Evolutionary conservation across 1,140 invertebrate species (phyloP).

Genomic region (Cotesia typhae): DNA sequence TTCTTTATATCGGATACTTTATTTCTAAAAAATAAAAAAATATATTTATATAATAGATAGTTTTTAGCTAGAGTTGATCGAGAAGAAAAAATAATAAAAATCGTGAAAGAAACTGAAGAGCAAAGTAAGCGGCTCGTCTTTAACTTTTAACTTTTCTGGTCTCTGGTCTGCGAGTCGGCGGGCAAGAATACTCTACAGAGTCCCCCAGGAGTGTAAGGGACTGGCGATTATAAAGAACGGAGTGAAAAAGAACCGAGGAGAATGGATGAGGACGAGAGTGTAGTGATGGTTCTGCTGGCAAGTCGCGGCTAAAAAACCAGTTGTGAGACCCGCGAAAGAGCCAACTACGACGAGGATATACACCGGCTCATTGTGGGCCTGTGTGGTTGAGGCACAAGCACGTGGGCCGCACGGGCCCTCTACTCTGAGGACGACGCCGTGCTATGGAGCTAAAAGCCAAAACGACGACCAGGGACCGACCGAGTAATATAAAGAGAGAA

Average conservation of each 20-base stretch:
- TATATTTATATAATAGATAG: constrained; percentile 18
- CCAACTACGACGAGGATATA: constrained; percentile 44
- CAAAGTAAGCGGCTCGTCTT: neutral
- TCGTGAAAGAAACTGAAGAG: neutral
- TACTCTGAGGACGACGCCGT: constrained; percentile 30
- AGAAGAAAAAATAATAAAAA: neutral
- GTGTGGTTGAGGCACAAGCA: constrained; percentile 46
- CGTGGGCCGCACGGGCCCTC: constrained; percentile 62
- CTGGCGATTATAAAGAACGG: constrained; percentile 65
- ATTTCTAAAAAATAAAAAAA: too few species aligned
- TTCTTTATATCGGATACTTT: too few species aligned
- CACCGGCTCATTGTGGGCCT: constrained; percentile 11
- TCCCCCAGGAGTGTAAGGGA: constrained; percentile 47
- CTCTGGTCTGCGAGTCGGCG: too few species aligned
- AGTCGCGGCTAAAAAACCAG: constrained; percentile 64
- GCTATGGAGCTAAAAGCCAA: too few species aligned
- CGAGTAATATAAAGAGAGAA: neutral
- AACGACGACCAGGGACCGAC: neutral
- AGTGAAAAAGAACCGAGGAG: constrained; percentile 62
- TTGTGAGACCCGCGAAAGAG: constrained; percentile 58
- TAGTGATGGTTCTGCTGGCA: constrained; percentile 59
- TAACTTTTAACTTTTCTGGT: neutral
- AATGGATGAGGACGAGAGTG: constrained; percentile 52
- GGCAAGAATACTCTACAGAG: too few species aligned
- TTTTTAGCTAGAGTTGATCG: neutral